These are phyloP conservation scores for Ladona fulva DNA, from an alignment of 1,140 invertebrate species.

Conservation along the genomic window DNA sequence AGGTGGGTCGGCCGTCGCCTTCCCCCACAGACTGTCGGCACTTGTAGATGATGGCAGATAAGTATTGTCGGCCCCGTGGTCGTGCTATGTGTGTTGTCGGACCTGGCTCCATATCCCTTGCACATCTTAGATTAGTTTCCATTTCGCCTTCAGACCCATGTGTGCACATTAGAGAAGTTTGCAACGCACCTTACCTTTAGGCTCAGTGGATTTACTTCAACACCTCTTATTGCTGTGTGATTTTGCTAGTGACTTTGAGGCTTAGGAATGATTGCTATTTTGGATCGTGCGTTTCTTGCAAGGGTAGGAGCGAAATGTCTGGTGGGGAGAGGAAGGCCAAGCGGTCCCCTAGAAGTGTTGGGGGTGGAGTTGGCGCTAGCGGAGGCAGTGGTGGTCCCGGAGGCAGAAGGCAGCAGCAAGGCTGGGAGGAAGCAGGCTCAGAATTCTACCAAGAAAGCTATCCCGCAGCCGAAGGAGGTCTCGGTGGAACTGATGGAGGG, in stretches of 20 bases:
- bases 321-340: constrained; percentile 1
- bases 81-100: constrained; percentile 7
- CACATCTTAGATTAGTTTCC: neutral
- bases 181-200: constrained; percentile 3
- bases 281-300: neutral
- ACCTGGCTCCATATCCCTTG: constrained; percentile 4
- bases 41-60: constrained; percentile 9
- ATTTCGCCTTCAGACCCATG: neutral
- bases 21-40: constrained; percentile 5
- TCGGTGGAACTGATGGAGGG: neutral
- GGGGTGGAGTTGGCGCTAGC: constrained; percentile 37
- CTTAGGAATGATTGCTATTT: neutral
- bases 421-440: constrained; percentile 72
- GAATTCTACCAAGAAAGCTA: constrained; percentile 82
- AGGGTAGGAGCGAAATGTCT: constrained; percentile 2
- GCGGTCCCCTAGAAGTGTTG: constrained; percentile 6
- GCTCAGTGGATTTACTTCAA: neutral
- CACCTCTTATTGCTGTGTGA: neutral
- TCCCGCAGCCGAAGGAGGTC: constrained; percentile 38
- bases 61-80: constrained; percentile 6
- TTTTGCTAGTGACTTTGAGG: neutral
- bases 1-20: constrained; percentile 3
- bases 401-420: constrained; percentile 43
- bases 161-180: constrained; percentile 1
- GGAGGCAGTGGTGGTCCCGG: constrained; percentile 32